phyloP scores from a whole-genome alignment of 1,140 invertebrate species.

The Drosophila truncata region DNA sequence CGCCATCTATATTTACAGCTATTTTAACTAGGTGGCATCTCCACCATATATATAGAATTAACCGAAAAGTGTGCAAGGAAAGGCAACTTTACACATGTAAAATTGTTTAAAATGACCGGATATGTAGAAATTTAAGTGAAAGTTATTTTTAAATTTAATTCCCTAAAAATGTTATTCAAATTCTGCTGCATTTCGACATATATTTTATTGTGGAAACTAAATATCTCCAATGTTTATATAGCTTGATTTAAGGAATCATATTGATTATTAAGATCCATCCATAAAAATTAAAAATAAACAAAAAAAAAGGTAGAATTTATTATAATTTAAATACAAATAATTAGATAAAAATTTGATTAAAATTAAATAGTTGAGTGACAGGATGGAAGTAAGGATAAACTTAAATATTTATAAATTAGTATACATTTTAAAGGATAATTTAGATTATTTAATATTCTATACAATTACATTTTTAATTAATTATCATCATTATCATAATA shows the following conservation, averaged over 20 bases:
- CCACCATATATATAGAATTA: not conserved
- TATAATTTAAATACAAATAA: too few species aligned
- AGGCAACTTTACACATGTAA: not conserved
- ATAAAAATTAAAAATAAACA: too few species aligned
- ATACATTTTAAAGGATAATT: not conserved
- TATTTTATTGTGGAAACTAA: too few species aligned
- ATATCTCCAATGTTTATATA: too few species aligned
- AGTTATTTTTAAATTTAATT: not conserved
- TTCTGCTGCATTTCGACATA: too few species aligned
- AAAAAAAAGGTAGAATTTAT: too few species aligned
- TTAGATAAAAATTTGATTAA: too few species aligned
- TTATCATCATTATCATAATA: not conserved
- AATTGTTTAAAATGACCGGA: not conserved
- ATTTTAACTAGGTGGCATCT: conserved; percentile 1
- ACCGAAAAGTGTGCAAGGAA: not conserved
- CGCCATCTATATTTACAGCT: not conserved
- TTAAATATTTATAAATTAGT: not conserved
- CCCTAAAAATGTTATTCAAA: not conserved
- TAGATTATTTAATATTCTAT: not conserved
- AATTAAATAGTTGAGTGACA: too few species aligned
- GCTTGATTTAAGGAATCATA: too few species aligned
- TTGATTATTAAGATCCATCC: too few species aligned
- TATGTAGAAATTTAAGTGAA: not conserved
- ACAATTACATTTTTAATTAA: too few species aligned
- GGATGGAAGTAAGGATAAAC: too few species aligned